Percentiles rank a stretch among this genome's conserved stretches.
Conservation (phyloP, 1,140 invertebrate species). For the Drosophila kikkawai region DNA sequence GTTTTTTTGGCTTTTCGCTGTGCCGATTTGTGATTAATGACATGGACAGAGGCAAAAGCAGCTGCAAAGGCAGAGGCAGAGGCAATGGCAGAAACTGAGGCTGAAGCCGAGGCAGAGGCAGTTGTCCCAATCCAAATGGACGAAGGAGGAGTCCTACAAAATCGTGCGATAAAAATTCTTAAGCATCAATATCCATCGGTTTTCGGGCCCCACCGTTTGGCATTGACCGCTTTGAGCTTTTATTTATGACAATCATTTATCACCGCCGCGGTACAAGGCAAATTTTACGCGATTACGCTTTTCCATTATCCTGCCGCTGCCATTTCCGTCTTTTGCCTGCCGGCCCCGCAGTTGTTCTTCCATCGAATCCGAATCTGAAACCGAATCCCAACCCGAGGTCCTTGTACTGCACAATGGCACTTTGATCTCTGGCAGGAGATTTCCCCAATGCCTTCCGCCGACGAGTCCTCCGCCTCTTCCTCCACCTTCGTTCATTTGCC, state of each 20-base stretch:
- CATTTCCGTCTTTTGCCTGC: slow-evolving; percentile 7
- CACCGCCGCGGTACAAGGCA: slow-evolving; percentile 70
- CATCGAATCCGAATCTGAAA: slow-evolving; percentile 4
- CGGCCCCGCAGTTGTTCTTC: slow-evolving; percentile 9
- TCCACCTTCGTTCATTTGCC: background rate
- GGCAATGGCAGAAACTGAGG: background rate
- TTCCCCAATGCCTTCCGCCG: slow-evolving; percentile 32
- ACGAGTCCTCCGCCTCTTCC: slow-evolving; percentile 5
- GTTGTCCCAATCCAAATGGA: slow-evolving; percentile 35
- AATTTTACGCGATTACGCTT: slow-evolving; percentile 81
- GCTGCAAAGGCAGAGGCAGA: slow-evolving; percentile 4
- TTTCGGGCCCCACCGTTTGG: slow-evolving; percentile 35
- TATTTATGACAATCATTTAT: slow-evolving; percentile 84
- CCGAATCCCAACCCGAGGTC: slow-evolving; percentile 3
- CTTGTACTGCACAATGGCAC: slow-evolving; percentile 57
- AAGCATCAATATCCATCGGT: slow-evolving; percentile 81
- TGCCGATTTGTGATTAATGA: slow-evolving; percentile 79
- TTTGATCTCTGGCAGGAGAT: slow-evolving; percentile 62
- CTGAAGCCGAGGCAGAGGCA: background rate
- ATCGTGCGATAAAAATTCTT: slow-evolving; percentile 82
- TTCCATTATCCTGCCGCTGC: slow-evolving; percentile 68
- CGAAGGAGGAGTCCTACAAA: slow-evolving; percentile 56
- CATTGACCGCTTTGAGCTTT: slow-evolving; percentile 65
- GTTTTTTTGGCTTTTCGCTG: slow-evolving; percentile 69
- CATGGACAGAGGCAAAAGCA: slow-evolving; percentile 26